phyloP scores from a whole-genome alignment of 2,113 vertebrate genomes.

The Rhinolophus ferrumequinum region DNA sequence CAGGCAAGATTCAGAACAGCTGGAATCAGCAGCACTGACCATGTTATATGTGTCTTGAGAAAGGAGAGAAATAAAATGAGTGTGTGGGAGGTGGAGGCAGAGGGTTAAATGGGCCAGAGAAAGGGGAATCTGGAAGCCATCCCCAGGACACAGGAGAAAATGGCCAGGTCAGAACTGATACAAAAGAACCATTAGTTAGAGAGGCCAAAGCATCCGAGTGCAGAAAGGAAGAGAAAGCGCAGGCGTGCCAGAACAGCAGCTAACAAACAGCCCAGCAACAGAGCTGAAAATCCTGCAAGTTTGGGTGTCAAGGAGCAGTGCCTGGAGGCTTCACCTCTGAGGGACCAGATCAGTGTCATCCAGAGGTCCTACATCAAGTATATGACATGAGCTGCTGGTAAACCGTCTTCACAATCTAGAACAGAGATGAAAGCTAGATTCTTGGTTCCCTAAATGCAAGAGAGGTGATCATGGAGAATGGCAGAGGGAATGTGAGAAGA shows the following conservation, averaged over 20 bases:
- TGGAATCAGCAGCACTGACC: constrained; percentile 63
- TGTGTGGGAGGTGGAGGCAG: constrained; percentile 40
- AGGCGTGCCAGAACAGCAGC: not conserved
- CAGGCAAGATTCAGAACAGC: constrained; percentile 67
- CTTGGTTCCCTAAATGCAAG: not conserved
- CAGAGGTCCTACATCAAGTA: not conserved
- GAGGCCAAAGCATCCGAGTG: not conserved
- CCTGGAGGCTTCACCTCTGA: accelerated
- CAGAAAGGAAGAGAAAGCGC: not conserved
- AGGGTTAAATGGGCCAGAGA: not conserved
- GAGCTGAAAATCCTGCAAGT: not conserved
- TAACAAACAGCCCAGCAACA: not conserved
- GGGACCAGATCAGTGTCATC: not conserved
- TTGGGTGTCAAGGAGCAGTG: not conserved
- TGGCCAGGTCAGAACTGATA: not conserved
- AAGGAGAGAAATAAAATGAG: constrained; percentile 46
- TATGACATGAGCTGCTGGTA: not conserved
- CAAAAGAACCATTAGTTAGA: not conserved
- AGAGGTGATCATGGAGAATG: not conserved
- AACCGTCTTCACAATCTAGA: not conserved
- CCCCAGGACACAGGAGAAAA: not conserved
- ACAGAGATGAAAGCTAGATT: not conserved
- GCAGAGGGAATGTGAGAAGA: not conserved
- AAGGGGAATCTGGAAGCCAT: constrained; percentile 10
- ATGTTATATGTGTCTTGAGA: constrained; percentile 28